Base-by-base conservation (phyloP, 2,797 vertebrate genomes). In the Adelosebastes latens region DNA sequence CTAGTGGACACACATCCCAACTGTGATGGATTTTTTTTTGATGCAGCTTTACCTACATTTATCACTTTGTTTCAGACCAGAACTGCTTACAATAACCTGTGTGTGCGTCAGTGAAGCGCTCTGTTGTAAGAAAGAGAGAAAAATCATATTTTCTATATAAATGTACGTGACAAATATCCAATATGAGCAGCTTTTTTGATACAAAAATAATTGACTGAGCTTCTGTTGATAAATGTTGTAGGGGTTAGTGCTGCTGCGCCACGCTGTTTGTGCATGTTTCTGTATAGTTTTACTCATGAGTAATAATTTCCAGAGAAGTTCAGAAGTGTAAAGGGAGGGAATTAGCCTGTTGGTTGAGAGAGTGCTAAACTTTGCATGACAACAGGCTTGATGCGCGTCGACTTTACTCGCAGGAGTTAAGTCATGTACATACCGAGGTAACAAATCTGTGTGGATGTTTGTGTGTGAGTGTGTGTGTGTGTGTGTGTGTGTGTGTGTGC, bases 401-500 rank as follows among this genome's bases (percentile, higher is more conserved):
- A 59, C 76, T 87, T 78, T 36, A 52, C 84, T 87, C 77, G 18
- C 36, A 82, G 74, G 65, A 83, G 82, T 91, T 81, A 80, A 87
- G 82, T 87, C 86, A 83, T 94, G 91, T 93, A 93, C 81, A 92
- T 93, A 93, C 72, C 65, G 69, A 90, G 82, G 79, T 87, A 85
- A 86, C 82, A 87, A 86, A 88, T 90, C 55, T 87, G 70, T 88
- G 72, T 49, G 65, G 61, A 61, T 20, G 52, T 16, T 13, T 27
- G 53, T 63, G 29, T 71, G n/a, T 68, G 66, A 67, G 72, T 49
- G 62, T 8, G 63, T 42, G 31, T 6, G 42, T 20, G 70, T 56
- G 55, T 8, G 22, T 29, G 31, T 20, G 65, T 31, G 56, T 61
- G 67, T 46, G 65, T 29, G 59, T 46, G 55, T 14, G 46, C 22